Percentiles rank a stretch among this genome's conserved stretches.
Evolutionary conservation across 37 sponge, comb jelly and placozoan species (phyloP).

Genomic region (Eunapius fragilis): DNA sequence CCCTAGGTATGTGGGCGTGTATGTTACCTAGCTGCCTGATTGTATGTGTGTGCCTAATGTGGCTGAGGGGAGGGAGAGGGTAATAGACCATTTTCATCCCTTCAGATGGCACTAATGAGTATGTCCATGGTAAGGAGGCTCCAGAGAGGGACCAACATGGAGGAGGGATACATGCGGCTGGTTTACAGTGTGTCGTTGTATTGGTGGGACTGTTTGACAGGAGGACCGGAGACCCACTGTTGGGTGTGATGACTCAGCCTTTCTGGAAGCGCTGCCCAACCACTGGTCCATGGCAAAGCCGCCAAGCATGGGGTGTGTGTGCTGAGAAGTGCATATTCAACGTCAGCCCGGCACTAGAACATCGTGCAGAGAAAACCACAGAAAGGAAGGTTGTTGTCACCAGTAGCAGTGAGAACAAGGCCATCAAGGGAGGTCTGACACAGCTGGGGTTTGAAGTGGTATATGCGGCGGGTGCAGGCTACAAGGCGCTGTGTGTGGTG

Average conservation of each 20-base stretch:
- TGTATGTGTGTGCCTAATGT: too few species aligned
- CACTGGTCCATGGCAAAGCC: conserved; percentile 27
- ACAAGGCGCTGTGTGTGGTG: conserved; percentile 58
- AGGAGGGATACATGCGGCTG: neutral
- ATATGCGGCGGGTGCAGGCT: conserved; percentile 48
- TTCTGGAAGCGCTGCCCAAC: conserved; percentile 9
- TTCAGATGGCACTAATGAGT: conserved; percentile 51
- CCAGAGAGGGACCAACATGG: too few species aligned
- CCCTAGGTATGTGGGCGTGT: conserved; percentile 45
- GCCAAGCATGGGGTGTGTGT: conserved; percentile 49
- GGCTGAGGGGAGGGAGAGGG: too few species aligned
- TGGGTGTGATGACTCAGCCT: conserved; percentile 70
- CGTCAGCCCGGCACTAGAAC: too few species aligned
- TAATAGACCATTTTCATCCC: neutral
- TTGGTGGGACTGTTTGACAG: conserved; percentile 47
- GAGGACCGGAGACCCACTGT: conserved; percentile 21
- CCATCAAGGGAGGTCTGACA: neutral
- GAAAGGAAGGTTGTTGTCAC: neutral
- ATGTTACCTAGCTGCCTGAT: too few species aligned
- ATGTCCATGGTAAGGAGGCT: conserved; percentile 13
- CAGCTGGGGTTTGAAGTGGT: conserved; percentile 11
- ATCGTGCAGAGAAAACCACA: too few species aligned
- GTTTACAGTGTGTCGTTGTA: conserved; percentile 46
- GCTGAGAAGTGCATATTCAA: neutral
- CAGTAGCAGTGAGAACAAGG: conserved; percentile 13